A percentile compares a stretch with the other conserved stretches of the same genome.
These are phyloP conservation scores for Ctenosaura bakeri DNA, from an alignment of 2,797 vertebrate species.

Conservation along the genomic window DNA sequence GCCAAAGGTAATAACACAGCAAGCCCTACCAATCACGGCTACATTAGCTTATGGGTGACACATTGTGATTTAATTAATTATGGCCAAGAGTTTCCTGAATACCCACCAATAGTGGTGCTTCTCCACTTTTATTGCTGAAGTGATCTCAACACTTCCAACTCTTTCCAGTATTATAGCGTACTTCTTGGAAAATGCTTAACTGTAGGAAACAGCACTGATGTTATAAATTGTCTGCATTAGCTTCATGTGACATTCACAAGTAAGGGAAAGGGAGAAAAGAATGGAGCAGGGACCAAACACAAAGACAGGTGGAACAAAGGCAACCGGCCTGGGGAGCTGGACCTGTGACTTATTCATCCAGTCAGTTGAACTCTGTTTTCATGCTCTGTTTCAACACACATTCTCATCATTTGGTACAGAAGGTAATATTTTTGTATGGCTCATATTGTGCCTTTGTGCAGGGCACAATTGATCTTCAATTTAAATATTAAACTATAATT, in stretches of 20 bases:
- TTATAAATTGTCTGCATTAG: neutral
- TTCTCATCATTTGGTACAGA: neutral
- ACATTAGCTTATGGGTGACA: neutral
- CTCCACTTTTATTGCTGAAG: neutral
- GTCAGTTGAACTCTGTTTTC: neutral
- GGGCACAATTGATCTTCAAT: neutral
- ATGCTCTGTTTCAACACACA: neutral
- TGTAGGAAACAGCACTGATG: neutral
- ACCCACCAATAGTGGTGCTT: neutral
- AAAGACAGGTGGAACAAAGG: neutral
- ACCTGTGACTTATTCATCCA: neutral
- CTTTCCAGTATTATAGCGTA: neutral
- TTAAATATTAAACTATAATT: neutral
- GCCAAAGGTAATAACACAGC: conserved; percentile 57
- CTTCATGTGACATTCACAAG: neutral
- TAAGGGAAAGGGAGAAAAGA: neutral
- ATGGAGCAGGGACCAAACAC: too few relatives aligned
- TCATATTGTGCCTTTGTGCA: neutral
- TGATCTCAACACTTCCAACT: neutral
- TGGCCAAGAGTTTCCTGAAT: neutral
- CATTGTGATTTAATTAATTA: neutral
- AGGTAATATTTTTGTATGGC: neutral
- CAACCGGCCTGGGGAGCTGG: neutral
- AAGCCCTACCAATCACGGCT: neutral
- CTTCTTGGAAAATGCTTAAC: neutral